These are phyloP conservation scores for Litoditis marina DNA, from an alignment of 2,888 invertebrate genomes.

Conservation along the genomic window DNA sequence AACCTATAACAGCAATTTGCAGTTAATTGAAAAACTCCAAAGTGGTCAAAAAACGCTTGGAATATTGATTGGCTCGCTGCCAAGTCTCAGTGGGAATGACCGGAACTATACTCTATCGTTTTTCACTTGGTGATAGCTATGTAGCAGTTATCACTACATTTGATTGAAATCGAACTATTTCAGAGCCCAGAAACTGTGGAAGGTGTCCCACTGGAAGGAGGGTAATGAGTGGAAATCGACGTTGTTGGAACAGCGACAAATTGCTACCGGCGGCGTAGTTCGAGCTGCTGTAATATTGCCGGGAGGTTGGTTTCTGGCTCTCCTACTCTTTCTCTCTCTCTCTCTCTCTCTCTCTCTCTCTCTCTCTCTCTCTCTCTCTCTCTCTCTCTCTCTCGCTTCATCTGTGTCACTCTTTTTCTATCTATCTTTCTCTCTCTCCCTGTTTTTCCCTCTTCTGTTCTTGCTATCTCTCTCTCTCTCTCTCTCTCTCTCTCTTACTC, in stretches of 20 bases:
- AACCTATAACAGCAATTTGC: no score
- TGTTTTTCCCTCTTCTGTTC: not conserved
- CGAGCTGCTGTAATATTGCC: constrained; percentile 34
- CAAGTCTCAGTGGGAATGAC: no score
- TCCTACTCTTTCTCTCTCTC: constrained; percentile 8
- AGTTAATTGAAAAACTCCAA: no score
- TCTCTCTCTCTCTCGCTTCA: not conserved
- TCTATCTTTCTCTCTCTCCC: not conserved
- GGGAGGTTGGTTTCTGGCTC: constrained; percentile 23
- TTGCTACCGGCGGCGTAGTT: constrained; percentile 15
- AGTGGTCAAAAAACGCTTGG: no score
- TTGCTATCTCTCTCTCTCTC: not conserved
- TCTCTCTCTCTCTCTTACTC: not conserved
- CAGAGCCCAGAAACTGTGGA: constrained; percentile 32
- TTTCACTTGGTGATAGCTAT: no score
- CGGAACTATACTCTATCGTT: no score
- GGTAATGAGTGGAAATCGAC: constrained; percentile 41
- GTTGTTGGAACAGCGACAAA: constrained; percentile 28
- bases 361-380: constrained; percentile 8
- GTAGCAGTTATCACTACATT: no score
- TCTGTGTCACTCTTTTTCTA: not conserved
- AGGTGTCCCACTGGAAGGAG: constrained; percentile 47
- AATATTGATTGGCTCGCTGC: no score
- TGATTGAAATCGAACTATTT: not conserved
- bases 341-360: constrained; percentile 6